A percentile compares a stretch with the other conserved stretches of the same genome.
Conservation (phyloP, 30 jellyfish, hydroid and myxozoan species). For the Phacellophora camtschatica region DNA sequence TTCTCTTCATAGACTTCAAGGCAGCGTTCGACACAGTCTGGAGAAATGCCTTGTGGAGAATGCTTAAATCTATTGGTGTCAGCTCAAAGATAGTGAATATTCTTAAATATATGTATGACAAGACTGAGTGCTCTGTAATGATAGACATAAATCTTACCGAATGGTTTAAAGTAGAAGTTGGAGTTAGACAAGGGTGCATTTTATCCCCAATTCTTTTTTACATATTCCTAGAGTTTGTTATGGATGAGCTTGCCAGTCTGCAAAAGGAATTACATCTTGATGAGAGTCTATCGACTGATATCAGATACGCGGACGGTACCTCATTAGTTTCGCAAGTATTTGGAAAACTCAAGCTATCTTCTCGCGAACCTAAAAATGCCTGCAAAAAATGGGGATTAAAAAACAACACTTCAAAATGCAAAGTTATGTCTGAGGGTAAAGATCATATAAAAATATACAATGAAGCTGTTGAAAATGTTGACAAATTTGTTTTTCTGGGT, state of each 20-base stretch:
- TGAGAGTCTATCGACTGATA: not conserved
- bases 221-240: slow-evolving; percentile 56
- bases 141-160: slow-evolving; percentile 45
- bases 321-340: slow-evolving; percentile 26
- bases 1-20: slow-evolving; percentile 55
- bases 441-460: slow-evolving; percentile 3
- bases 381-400: slow-evolving; percentile 58
- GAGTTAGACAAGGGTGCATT: slow-evolving; percentile 68
- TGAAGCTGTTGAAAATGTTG: slow-evolving; percentile 46
- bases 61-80: slow-evolving; percentile 23
- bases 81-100: slow-evolving; percentile 16
- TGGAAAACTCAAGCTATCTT: slow-evolving; percentile 25
- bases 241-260: slow-evolving; percentile 25
- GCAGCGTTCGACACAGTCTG: slow-evolving; percentile 59
- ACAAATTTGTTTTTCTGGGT: slow-evolving; percentile 38
- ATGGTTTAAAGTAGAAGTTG: slow-evolving; percentile 53
- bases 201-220: slow-evolving; percentile 53
- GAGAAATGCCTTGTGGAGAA: slow-evolving; percentile 46
- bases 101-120: slow-evolving; percentile 16
- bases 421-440: slow-evolving; percentile 20
- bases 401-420: slow-evolving; percentile 36
- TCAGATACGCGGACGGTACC: slow-evolving; percentile 69
- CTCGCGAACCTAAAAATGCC: slow-evolving; percentile 33
- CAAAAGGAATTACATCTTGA: not conserved
- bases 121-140: slow-evolving; percentile 42